These are phyloP conservation scores for Latrodectus geometricus DNA, from an alignment of 1,140 invertebrate species.

Conservation along the genomic window DNA sequence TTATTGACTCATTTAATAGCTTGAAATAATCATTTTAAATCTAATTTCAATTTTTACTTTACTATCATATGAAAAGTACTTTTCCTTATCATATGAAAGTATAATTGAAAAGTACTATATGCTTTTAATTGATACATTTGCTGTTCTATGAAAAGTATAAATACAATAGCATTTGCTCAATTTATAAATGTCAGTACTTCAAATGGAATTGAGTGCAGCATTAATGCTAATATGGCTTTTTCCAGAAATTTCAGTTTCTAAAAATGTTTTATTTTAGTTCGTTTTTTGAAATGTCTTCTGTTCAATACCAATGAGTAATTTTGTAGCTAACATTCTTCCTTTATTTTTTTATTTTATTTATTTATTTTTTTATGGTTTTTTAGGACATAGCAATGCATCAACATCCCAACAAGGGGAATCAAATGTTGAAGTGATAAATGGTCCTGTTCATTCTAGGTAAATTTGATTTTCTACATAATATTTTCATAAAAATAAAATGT, in stretches of 20 bases:
- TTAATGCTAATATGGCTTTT: not conserved
- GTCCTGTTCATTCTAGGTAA: conserved; percentile 49
- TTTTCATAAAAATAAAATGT: not conserved
- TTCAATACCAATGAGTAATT: not conserved
- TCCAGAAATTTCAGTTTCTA: not conserved
- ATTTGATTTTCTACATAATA: not conserved
- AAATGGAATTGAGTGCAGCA: too few species aligned
- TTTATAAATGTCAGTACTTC: too few species aligned
- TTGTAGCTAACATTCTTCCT: not conserved
- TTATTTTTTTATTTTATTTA: not conserved
- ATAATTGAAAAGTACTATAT: too few species aligned
- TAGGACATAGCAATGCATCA: conserved; percentile 4
- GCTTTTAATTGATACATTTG: too few species aligned
- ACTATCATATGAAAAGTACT: too few species aligned
- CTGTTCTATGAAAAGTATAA: too few species aligned
- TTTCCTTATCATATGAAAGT: too few species aligned
- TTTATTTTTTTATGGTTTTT: not conserved
- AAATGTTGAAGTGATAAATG: conserved; percentile 27
- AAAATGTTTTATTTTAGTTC: not conserved
- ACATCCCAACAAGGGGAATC: conserved; percentile 3
- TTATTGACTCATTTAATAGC: too few species aligned
- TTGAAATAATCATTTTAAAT: too few species aligned
- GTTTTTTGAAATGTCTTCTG: not conserved
- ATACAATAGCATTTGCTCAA: too few species aligned
- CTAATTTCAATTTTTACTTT: too few species aligned